Conservation (phyloP, 2,113 vertebrate genomes). For the Recurvirostra avosetta region DNA sequence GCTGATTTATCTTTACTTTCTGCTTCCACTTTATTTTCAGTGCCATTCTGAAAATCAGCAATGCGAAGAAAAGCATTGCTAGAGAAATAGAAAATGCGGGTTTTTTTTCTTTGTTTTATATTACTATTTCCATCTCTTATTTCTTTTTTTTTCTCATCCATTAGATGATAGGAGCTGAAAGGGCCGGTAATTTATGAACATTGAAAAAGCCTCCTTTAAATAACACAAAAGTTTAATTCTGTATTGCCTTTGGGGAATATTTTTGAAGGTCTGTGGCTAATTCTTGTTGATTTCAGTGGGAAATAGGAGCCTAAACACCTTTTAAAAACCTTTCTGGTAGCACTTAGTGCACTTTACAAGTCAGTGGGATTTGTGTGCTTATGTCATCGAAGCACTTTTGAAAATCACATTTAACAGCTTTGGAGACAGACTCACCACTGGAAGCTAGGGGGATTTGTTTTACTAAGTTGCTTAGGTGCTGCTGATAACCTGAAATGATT, state of each 20-base stretch:
- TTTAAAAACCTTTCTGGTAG: constrained; percentile 6
- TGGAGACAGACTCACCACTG: background rate
- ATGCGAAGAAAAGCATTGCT: background rate
- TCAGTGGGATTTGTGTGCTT: background rate
- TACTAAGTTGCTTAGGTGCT: background rate
- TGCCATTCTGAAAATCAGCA: background rate
- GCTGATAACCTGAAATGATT: background rate
- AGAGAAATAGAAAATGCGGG: background rate
- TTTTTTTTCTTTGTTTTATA: background rate
- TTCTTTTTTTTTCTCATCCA: background rate
- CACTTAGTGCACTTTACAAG: background rate
- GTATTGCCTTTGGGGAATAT: background rate
- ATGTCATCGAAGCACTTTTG: background rate
- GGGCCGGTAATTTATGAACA: background rate
- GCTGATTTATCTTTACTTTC: background rate
- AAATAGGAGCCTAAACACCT: constrained; percentile 20
- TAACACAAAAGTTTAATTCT: background rate
- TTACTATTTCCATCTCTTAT: background rate
- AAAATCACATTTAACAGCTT: background rate
- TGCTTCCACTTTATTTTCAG: background rate
- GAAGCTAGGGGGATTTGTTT: background rate
- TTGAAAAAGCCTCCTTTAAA: background rate
- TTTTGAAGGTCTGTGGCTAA: background rate
- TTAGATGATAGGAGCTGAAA: background rate
- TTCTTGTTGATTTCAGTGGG: constrained; percentile 9